Conservation (phyloP, 2,888 invertebrate genomes). For the Prenolepis imparis region DNA sequence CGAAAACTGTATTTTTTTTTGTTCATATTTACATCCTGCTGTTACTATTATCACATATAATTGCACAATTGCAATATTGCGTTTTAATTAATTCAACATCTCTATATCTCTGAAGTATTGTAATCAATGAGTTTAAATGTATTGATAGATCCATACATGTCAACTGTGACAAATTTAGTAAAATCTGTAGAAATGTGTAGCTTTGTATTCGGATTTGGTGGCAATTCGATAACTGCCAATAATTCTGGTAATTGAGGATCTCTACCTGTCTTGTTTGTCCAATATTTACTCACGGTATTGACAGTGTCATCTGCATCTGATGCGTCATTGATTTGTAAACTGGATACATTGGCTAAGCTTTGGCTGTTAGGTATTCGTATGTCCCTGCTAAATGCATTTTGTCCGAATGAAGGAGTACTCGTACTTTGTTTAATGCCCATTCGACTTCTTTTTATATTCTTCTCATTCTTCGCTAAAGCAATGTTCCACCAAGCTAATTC, state of each 20-base stretch:
- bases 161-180: conserved; percentile 82
- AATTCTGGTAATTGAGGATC: conserved; percentile 75
- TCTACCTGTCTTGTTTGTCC: conserved; percentile 80
- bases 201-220: conserved; percentile 79
- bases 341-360: conserved; percentile 63
- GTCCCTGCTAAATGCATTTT: conserved; percentile 67
- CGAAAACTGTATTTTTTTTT: not conserved
- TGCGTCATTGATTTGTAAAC: conserved; percentile 12
- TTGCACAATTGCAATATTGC: conserved; percentile 41
- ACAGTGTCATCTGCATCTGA: conserved; percentile 5
- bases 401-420: conserved; percentile 64
- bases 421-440: conserved; percentile 77
- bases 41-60: conserved; percentile 23
- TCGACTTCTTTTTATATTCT: conserved; percentile 69
- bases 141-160: conserved; percentile 82
- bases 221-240: conserved; percentile 79
- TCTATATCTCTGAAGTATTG: not conserved
- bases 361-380: conserved; percentile 66
- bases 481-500: conserved; percentile 84
- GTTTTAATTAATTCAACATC: conserved; percentile 13
- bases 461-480: conserved; percentile 61
- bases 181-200: conserved; percentile 83
- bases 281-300: conserved; percentile 69
- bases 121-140: conserved; percentile 76
- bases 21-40: not conserved